Percentiles rank a stretch among this genome's conserved stretches.
These are phyloP conservation scores for Urosaurus nigricauda DNA, from an alignment of 2,797 vertebrate species.

Conservation along the genomic window DNA sequence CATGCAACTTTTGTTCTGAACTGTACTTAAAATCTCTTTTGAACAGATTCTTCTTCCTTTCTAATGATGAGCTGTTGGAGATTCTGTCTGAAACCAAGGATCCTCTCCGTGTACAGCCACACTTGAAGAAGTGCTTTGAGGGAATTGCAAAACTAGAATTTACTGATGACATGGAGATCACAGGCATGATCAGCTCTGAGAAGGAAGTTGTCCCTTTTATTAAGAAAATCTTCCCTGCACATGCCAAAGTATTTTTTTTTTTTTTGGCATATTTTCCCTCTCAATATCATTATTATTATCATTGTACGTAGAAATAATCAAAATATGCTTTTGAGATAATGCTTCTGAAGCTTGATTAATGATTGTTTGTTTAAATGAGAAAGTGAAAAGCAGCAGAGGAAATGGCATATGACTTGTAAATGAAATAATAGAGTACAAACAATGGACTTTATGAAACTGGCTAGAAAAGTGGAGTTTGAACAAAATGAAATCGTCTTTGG, in stretches of 20 bases:
- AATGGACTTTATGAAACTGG: too few species aligned
- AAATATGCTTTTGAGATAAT: not conserved
- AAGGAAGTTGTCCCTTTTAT: slow-evolving; percentile 88
- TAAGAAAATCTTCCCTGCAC: slow-evolving; percentile 83
- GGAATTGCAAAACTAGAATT: slow-evolving; percentile 92
- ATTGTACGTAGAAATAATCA: not conserved
- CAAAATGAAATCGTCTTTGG: too few species aligned
- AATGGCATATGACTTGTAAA: not conserved
- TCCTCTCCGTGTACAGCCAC: slow-evolving; percentile 91
- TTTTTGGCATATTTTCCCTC: not conserved
- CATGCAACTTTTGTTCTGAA: not conserved
- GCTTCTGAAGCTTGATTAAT: slow-evolving; percentile 10
- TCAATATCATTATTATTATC: not conserved
- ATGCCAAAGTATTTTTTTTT: slow-evolving; percentile 86
- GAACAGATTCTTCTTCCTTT: slow-evolving; percentile 93
- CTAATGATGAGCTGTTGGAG: slow-evolving; percentile 94
- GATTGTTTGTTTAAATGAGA: not conserved
- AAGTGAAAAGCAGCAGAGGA: not conserved
- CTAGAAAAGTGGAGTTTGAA: too few species aligned
- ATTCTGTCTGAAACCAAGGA: slow-evolving; percentile 96
- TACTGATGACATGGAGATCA: slow-evolving; percentile 83
- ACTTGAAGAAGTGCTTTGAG: slow-evolving; percentile 96
- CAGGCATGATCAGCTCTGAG: slow-evolving; percentile 94
- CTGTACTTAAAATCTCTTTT: slow-evolving; percentile 48
- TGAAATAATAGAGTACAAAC: not conserved